phyloP scores from a whole-genome alignment of 2,113 vertebrate genomes.

The Phylloscopus trochiloides region DNA sequence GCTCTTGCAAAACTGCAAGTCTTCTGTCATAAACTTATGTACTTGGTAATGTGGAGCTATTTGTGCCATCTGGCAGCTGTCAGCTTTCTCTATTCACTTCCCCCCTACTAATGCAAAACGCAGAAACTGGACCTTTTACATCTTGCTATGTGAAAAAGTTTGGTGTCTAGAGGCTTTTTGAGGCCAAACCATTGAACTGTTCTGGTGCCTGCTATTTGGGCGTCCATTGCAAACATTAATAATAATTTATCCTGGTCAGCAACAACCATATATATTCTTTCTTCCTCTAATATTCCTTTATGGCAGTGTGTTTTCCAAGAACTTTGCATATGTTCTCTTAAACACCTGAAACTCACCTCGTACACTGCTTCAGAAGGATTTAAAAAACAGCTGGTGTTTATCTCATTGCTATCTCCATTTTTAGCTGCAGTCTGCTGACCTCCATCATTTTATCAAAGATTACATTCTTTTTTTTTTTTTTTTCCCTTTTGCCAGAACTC shows the following conservation, averaged over 20 bases:
- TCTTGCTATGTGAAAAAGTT: slow-evolving; percentile 15
- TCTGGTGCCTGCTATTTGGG: neutral
- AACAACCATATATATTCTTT: neutral
- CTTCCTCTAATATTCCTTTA: neutral
- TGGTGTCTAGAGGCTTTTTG: slow-evolving; percentile 41
- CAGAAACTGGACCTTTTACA: slow-evolving; percentile 51
- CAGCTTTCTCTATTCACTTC: slow-evolving; percentile 58
- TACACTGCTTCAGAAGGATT: slow-evolving; percentile 3
- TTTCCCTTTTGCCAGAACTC: neutral
- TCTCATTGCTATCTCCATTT: slow-evolving; percentile 36
- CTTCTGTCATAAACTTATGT: slow-evolving; percentile 57
- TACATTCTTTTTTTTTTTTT: neutral
- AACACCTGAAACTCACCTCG: slow-evolving; percentile 39
- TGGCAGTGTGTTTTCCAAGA: neutral
- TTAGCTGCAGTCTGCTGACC: slow-evolving; percentile 58
- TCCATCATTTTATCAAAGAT: slow-evolving; percentile 16
- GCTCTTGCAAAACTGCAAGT: slow-evolving; percentile 55
- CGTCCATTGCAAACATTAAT: neutral
- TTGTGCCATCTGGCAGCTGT: slow-evolving; percentile 70
- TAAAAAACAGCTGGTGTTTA: slow-evolving; percentile 63
- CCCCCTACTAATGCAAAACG: slow-evolving; percentile 63
- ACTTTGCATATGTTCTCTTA: slow-evolving; percentile 1
- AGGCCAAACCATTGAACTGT: slow-evolving; percentile 24
- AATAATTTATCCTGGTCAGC: neutral
- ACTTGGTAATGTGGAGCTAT: slow-evolving; percentile 51